Conservation (phyloP, 2,113 vertebrate species). For the Scytalopus superciliaris region DNA sequence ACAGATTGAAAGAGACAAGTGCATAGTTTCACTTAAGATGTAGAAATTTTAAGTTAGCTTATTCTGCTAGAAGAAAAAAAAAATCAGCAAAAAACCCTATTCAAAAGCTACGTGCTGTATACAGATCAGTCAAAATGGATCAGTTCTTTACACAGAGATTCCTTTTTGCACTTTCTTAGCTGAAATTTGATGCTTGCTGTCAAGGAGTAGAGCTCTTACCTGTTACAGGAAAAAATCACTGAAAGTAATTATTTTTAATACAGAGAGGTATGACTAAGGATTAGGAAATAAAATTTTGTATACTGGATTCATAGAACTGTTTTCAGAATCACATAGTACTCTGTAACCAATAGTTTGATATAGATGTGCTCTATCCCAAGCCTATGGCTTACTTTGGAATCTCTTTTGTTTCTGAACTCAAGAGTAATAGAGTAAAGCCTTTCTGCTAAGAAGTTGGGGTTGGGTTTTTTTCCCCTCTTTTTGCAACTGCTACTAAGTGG, state of each 20-base stretch:
- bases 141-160: background rate
- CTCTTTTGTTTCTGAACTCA: background rate
- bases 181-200: background rate
- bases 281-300: background rate
- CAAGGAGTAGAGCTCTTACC: background rate
- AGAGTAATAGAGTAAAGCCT: background rate
- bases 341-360: background rate
- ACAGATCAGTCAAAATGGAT: background rate
- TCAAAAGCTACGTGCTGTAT: background rate
- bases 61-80: background rate
- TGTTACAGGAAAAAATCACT: background rate
- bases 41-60: background rate
- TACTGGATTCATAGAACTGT: background rate
- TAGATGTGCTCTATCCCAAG: background rate
- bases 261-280: background rate
- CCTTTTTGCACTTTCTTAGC: background rate
- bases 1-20: background rate
- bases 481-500: background rate
- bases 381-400: background rate
- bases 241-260: background rate
- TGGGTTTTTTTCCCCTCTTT: background rate
- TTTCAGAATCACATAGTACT: background rate
- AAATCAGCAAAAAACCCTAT: background rate
- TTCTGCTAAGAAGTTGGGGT: background rate
- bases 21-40: background rate